Conservation (phyloP, 2,888 invertebrate genomes). For the Dione vanillae region DNA sequence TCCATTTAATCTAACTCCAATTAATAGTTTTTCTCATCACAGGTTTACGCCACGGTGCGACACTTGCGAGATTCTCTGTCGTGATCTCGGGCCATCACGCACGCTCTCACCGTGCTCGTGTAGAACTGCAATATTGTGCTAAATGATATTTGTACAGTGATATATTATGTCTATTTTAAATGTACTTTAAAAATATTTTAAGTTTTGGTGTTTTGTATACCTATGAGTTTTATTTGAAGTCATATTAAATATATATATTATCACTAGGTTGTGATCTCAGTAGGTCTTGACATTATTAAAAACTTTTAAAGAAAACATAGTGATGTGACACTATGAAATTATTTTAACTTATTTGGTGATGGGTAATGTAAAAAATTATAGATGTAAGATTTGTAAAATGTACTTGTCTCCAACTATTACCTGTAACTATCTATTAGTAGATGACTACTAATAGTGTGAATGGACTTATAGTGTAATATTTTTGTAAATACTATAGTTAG, state of each 20-base stretch:
- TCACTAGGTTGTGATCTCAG: constrained; percentile 18
- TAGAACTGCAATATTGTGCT: constrained; percentile 22
- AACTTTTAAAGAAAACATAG: not conserved
- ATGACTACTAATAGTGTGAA: not conserved
- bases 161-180: not conserved
- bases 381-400: constrained; percentile 13
- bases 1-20: too few species aligned
- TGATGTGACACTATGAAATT: constrained; percentile 5
- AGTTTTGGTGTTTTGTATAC: not conserved
- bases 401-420: not conserved
- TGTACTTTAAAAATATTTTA: not conserved
- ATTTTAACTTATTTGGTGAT: constrained; percentile 5
- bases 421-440: too few species aligned
- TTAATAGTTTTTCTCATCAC: not conserved
- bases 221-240: not conserved
- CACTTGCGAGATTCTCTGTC: constrained; percentile 59
- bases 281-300: not conserved
- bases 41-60: constrained; percentile 62
- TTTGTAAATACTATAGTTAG: not conserved
- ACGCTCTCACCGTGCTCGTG: constrained; percentile 40
- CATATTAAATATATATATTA: not conserved
- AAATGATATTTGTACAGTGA: constrained; percentile 10
- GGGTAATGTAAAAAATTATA: not conserved
- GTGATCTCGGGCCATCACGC: constrained; percentile 40
- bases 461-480: not conserved